Percentiles rank a stretch among this genome's conserved stretches.
Evolutionary conservation across 2,113 vertebrate genomes (phyloP).

Genomic region (Xiphophorus maculatus): DNA sequence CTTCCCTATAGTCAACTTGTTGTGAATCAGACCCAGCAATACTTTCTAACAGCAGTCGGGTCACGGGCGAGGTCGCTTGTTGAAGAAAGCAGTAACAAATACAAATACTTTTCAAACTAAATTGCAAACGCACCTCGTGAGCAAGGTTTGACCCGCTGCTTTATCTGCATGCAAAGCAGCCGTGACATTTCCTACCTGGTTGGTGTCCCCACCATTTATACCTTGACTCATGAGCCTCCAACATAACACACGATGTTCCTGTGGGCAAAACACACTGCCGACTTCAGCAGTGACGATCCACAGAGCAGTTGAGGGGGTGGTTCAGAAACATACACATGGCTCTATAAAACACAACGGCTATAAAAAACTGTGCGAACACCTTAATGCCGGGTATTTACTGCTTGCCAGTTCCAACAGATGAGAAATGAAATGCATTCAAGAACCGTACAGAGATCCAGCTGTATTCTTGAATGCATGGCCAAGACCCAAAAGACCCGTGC

Average conservation of each 20-base stretch:
- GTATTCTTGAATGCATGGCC: neutral
- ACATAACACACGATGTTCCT: neutral
- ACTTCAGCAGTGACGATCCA: neutral
- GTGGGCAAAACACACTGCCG: neutral
- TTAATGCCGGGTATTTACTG: neutral
- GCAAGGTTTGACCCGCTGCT: neutral
- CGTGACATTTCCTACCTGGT: neutral
- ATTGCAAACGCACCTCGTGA: neutral
- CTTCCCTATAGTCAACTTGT: neutral
- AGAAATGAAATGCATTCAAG: neutral
- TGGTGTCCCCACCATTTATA: neutral
- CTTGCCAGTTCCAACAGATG: neutral
- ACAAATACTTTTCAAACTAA: neutral
- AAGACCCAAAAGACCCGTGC: neutral
- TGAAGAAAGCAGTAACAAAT: neutral
- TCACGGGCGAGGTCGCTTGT: neutral
- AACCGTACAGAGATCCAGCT: neutral
- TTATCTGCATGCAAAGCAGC: neutral
- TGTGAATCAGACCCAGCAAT: neutral
- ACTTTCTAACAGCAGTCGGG: too few species aligned
- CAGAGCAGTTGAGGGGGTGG: too few species aligned
- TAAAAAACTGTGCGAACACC: neutral
- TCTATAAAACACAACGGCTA: neutral
- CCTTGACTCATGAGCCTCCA: neutral
- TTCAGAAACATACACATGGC: neutral